Percentiles rank a stretch among this genome's conserved stretches.
phyloP scores from a whole-genome alignment of 2,113 vertebrate genomes.

The Daboia siamensis region DNA sequence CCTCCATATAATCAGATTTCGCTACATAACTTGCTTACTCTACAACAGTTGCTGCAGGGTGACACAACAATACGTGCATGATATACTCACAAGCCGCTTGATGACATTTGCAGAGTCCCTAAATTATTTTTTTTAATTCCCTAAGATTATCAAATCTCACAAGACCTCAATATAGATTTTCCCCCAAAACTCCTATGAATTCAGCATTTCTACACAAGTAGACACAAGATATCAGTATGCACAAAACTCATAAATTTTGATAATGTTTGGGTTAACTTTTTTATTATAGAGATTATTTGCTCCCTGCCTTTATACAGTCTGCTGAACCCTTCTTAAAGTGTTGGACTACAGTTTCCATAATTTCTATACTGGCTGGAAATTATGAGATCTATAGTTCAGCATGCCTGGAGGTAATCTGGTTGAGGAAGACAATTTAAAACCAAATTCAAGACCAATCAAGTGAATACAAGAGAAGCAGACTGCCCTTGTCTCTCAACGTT shows the following conservation, averaged over 20 bases:
- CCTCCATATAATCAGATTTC: neutral
- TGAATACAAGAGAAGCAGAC: constrained; percentile 24
- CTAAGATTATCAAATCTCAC: neutral
- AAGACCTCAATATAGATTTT: neutral
- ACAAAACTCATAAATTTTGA: neutral
- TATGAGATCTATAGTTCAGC: neutral
- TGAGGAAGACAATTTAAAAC: neutral
- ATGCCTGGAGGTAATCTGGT: neutral
- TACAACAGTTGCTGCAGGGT: neutral
- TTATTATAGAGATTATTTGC: neutral
- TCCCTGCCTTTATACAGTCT: neutral
- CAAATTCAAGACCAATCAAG: constrained; percentile 26
- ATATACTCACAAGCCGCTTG: neutral
- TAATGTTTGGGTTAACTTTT: neutral
- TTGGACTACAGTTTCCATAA: neutral
- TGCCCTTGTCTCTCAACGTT: constrained; percentile 19
- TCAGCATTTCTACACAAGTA: neutral
- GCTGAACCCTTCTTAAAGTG: neutral
- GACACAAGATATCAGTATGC: neutral
- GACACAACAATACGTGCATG: neutral
- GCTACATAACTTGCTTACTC: neutral
- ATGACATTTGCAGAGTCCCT: neutral
- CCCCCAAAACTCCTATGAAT: neutral
- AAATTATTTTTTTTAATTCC: neutral
- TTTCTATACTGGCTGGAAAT: neutral